A percentile compares a stretch with the other conserved stretches of the same genome.
phyloP scores from a whole-genome alignment of 2,113 vertebrate species.

The Micronisus gabar region DNA sequence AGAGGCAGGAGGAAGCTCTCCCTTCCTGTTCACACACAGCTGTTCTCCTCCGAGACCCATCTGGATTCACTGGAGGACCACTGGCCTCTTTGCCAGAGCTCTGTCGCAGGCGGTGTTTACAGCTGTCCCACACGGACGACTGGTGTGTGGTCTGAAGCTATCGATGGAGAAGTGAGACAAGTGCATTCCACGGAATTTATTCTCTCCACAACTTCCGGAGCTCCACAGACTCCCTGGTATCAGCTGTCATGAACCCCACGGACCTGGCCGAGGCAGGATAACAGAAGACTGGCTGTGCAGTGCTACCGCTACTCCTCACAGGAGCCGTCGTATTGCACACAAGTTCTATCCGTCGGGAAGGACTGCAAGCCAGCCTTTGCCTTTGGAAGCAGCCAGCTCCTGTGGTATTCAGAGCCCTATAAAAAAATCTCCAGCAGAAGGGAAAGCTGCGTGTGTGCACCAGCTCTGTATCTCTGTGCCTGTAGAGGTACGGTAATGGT shows the following conservation, averaged over 20 bases:
- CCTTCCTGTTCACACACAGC: slow-evolving; percentile 67
- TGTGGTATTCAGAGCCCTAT: background rate
- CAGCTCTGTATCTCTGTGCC: background rate
- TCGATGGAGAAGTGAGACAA: slow-evolving; percentile 12
- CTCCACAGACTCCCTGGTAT: background rate
- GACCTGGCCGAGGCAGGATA: background rate
- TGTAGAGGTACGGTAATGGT: background rate
- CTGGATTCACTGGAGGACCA: slow-evolving; percentile 59
- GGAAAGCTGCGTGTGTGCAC: background rate
- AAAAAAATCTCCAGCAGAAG: background rate
- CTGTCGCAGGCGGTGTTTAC: slow-evolving; percentile 46
- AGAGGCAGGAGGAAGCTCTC: slow-evolving; percentile 48
- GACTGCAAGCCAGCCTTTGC: background rate
- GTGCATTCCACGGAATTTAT: background rate
- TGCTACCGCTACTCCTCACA: background rate
- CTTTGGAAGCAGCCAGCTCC: background rate
- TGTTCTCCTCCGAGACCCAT: slow-evolving; percentile 60
- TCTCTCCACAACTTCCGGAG: background rate
- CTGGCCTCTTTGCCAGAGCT: slow-evolving; percentile 52
- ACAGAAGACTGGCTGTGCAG: background rate
- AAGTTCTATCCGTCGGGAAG: background rate
- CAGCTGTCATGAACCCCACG: background rate
- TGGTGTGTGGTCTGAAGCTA: slow-evolving; percentile 56
- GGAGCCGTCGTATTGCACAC: background rate
- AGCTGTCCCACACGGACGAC: slow-evolving; percentile 30